Percentiles rank a stretch among this genome's conserved stretches.
phyloP scores from a whole-genome alignment of 2,888 invertebrate species.

The Coleophora deauratella region DNA sequence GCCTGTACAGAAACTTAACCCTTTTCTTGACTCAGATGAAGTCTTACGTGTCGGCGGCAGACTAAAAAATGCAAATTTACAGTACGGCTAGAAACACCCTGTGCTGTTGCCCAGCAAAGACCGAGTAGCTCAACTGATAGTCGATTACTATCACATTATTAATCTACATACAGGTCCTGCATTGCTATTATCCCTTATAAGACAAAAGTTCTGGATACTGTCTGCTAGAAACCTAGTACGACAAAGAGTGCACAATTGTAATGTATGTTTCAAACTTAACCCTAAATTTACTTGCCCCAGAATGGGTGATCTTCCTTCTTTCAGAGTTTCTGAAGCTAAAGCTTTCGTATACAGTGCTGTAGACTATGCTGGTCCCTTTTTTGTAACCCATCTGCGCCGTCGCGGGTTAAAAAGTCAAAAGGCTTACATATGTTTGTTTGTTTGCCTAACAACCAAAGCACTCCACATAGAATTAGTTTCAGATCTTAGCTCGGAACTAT shows the following conservation, averaged over 20 bases:
- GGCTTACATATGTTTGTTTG: slow-evolving; percentile 6
- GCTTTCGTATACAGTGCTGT: slow-evolving; percentile 10
- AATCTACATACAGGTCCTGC: too few relatives aligned
- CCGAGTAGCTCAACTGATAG: too few relatives aligned
- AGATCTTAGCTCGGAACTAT: background rate
- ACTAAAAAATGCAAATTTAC: too few relatives aligned
- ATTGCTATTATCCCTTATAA: too few relatives aligned
- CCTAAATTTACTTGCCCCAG: slow-evolving; percentile 4
- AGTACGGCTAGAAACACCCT: too few relatives aligned
- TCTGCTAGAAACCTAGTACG: too few relatives aligned
- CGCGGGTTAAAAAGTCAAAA: slow-evolving; percentile 5
- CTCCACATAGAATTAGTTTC: slow-evolving; percentile 1
- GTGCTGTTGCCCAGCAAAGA: too few relatives aligned
- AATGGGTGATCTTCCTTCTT: slow-evolving; percentile 11
- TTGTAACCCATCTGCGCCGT: background rate
- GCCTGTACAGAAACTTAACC: too few relatives aligned
- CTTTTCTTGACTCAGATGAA: too few relatives aligned
- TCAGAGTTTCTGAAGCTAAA: slow-evolving; percentile 6
- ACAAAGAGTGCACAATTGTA: slow-evolving; percentile 2
- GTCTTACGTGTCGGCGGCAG: too few relatives aligned
- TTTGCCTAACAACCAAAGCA: slow-evolving; percentile 23
- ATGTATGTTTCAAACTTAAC: slow-evolving; percentile 1
- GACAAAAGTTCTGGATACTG: too few relatives aligned
- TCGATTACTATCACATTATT: too few relatives aligned
- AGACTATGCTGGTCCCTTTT: slow-evolving; percentile 7